These are phyloP conservation scores for Tychaedon coryphoeus DNA, from an alignment of 2,113 vertebrate genomes.

Conservation along the genomic window DNA sequence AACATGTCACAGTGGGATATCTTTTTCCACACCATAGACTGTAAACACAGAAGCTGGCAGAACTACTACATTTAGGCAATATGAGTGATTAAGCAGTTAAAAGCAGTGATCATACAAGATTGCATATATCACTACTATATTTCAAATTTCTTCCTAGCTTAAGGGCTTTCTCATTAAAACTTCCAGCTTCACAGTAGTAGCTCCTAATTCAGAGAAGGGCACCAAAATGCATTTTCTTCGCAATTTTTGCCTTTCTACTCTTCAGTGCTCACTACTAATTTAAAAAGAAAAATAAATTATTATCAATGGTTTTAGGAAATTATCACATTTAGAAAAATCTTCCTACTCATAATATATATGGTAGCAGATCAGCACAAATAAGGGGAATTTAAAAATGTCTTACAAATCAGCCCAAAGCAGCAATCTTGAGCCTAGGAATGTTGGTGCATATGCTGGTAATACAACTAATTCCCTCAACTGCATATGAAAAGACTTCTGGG, in stretches of 20 bases:
- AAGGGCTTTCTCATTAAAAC: background rate
- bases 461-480: background rate
- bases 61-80: conserved; percentile 23
- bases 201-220: background rate
- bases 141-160: background rate
- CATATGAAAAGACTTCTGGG: background rate
- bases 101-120: background rate
- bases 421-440: background rate
- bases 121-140: background rate
- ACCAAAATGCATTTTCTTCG: background rate
- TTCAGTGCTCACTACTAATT: background rate
- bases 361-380: background rate
- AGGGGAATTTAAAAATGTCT: background rate
- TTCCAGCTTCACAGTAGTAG: background rate
- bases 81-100: conserved; percentile 47
- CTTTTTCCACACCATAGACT: conserved; percentile 46
- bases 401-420: background rate
- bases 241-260: background rate
- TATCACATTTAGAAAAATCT: background rate
- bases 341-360: background rate
- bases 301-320: background rate
- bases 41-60: conserved; percentile 52
- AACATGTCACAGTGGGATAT: conserved; percentile 53
- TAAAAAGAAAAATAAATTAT: background rate
- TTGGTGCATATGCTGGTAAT: background rate